Evolutionary conservation across 2,888 invertebrate genomes (phyloP).

Genomic region (Vesta saturnalis): DNA sequence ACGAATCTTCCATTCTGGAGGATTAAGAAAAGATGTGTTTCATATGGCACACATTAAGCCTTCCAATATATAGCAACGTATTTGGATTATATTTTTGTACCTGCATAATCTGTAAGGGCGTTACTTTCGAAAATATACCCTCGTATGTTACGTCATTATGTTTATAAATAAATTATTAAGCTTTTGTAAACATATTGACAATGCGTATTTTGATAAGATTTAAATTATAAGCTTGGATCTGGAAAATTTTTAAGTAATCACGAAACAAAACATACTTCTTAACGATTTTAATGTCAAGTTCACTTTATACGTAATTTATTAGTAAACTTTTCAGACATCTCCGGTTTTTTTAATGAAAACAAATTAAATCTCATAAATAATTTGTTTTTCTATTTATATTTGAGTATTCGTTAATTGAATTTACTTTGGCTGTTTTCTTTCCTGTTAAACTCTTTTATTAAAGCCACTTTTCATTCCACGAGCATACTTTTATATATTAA

Average conservation of each 20-base stretch:
- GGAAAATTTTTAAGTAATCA: too few relatives aligned
- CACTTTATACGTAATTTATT: slow-evolving; percentile 22
- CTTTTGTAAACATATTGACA: too few relatives aligned
- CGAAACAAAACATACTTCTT: not conserved
- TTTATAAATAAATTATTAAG: not conserved
- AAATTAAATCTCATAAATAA: slow-evolving; percentile 11
- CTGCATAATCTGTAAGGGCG: too few relatives aligned
- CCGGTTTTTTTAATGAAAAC: slow-evolving; percentile 11
- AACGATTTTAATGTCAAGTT: slow-evolving; percentile 14
- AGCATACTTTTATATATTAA: not conserved
- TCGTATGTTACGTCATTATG: not conserved
- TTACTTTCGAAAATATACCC: too few relatives aligned
- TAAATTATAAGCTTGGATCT: too few relatives aligned
- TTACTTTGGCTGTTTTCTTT: not conserved
- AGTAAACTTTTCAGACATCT: slow-evolving; percentile 8
- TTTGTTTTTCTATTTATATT: slow-evolving; percentile 15
- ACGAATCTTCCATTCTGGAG: not conserved
- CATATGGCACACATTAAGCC: slow-evolving; percentile 1
- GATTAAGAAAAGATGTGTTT: not conserved
- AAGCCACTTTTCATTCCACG: slow-evolving; percentile 1
- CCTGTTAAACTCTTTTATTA: not conserved
- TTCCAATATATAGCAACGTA: not conserved
- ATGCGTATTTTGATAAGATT: not conserved
- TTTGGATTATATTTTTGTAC: not conserved
- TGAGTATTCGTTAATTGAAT: slow-evolving; percentile 12